Conservation (phyloP, 2,113 vertebrate species). For the Scortum barcoo region DNA sequence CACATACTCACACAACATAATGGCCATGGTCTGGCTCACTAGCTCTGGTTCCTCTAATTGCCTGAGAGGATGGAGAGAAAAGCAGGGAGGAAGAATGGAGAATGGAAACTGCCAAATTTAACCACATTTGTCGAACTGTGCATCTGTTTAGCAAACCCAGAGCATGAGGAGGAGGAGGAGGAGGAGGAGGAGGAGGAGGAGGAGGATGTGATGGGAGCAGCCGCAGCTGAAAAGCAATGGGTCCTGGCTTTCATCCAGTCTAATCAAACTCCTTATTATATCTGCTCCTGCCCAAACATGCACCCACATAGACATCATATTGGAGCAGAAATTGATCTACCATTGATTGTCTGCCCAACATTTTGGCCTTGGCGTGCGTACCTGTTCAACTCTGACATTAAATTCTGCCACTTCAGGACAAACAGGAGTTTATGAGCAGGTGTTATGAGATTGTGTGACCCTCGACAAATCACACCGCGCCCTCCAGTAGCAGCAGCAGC, state of each 20-base stretch:
- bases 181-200: slow-evolving; percentile 20
- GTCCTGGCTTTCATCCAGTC: slow-evolving; percentile 42
- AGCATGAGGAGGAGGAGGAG: slow-evolving; percentile 27
- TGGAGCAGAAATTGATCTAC: slow-evolving; percentile 24
- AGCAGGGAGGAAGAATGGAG: slow-evolving; percentile 28
- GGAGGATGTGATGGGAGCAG: slow-evolving; percentile 20
- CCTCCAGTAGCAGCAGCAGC: slow-evolving; percentile 33
- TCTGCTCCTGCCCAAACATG: slow-evolving; percentile 12
- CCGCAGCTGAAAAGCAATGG: slow-evolving; percentile 40
- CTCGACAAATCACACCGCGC: slow-evolving; percentile 35
- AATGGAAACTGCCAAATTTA: slow-evolving; percentile 64
- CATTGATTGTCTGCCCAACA: background rate
- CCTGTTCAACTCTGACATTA: slow-evolving; percentile 57
- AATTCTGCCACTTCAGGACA: slow-evolving; percentile 57
- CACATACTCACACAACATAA: slow-evolving; percentile 45
- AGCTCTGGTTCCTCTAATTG: slow-evolving; percentile 60
- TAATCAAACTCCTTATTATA: slow-evolving; percentile 51
- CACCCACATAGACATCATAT: slow-evolving; percentile 14
- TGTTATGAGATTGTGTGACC: slow-evolving; percentile 57
- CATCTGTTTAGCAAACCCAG: slow-evolving; percentile 57
- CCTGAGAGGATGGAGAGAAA: slow-evolving; percentile 45
- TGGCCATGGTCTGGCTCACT: slow-evolving; percentile 46
- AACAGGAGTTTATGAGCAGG: slow-evolving; percentile 60
- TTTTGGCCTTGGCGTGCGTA: slow-evolving; percentile 42
- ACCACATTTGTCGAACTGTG: slow-evolving; percentile 54